phyloP scores from a whole-genome alignment of 2,113 vertebrate species.

The Polypterus bichir region DNA sequence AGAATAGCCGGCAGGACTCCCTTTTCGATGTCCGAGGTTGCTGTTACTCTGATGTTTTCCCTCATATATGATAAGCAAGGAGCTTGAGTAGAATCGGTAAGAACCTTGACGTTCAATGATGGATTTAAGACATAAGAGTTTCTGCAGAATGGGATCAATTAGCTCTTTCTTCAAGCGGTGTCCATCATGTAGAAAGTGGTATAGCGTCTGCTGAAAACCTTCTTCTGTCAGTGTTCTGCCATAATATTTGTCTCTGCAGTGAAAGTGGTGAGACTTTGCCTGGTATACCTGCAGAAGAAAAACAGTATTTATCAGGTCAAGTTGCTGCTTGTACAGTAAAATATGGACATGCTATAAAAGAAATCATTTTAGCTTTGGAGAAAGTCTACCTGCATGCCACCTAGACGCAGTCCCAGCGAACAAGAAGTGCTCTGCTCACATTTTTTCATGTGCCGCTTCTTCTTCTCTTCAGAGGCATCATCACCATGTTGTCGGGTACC shows the following conservation, averaged over 20 bases:
- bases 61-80: constrained; percentile 55
- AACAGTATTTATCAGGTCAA: not conserved
- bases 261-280: constrained; percentile 37
- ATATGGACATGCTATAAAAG: not conserved
- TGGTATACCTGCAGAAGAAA: constrained; percentile 48
- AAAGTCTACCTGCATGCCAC: constrained; percentile 52
- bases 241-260: constrained; percentile 58
- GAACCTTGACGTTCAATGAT: constrained; percentile 50
- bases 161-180: constrained; percentile 34
- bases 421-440: constrained; percentile 57
- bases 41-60: constrained; percentile 27
- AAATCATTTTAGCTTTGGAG: not conserved
- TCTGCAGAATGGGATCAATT: constrained; percentile 40
- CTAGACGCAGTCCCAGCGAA: constrained; percentile 44
- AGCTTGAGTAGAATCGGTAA: constrained; percentile 64
- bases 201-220: constrained; percentile 45
- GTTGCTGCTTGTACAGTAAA: not conserved
- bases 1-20: not conserved
- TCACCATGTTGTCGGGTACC: constrained; percentile 58
- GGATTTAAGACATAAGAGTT: constrained; percentile 37
- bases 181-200: constrained; percentile 47
- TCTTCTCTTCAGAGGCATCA: constrained; percentile 54
- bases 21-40: not conserved
- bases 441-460: constrained; percentile 50
- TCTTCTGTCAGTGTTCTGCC: constrained; percentile 44